Evolutionary conservation across 1,140 invertebrate genomes (phyloP), one percentile per base, ranked within the genome.

Genomic region (Pachypeltis micranthus): DNA sequence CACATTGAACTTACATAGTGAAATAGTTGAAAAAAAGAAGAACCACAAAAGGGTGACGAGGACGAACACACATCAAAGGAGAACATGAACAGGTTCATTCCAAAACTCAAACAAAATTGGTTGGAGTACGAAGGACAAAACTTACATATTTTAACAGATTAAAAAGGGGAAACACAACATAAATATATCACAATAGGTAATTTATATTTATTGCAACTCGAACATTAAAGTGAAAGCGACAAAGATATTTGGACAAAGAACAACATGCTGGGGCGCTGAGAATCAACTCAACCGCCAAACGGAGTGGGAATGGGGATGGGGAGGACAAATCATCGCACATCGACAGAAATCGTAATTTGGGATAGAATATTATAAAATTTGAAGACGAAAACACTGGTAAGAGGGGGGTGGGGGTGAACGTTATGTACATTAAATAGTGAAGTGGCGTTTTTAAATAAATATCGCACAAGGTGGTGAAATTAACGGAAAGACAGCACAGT

Each of bases 331-430:
- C n/a, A n/a, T n/a, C n/a, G n/a, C n/a, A n/a, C n/a, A n/a, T n/a
- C n/a, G n/a, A n/a, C n/a, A n/a, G n/a, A n/a, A n/a, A n/a, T n/a
- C n/a, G n/a, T n/a, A n/a, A n/a, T n/a, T n/a, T n/a, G n/a, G n/a
- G n/a, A n/a, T n/a, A 10, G 10, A 21, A 51, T 10, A 14, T 51
- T 51, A 51, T 21, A 51, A 51, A 51, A 51, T 51, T 51, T 51
- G 4, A 27, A 47, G 64, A 27, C 14, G 31, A 27, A 58, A 23
- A 67, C n/a, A n/a, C n/a, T n/a, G n/a, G n/a, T n/a, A n/a, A n/a
- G 66, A 67, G 67, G 65, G 68, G 65, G 68, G 68, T 1, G 24
- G 51, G 1, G n/a, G n/a, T n/a, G n/a, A n/a, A n/a, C n/a, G 47
- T 51, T 51, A 51, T 51, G 47, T 51, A 51, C 47, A 51, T 51